Conservation (phyloP, 2,113 vertebrate genomes). For the Columbina picui region DNA sequence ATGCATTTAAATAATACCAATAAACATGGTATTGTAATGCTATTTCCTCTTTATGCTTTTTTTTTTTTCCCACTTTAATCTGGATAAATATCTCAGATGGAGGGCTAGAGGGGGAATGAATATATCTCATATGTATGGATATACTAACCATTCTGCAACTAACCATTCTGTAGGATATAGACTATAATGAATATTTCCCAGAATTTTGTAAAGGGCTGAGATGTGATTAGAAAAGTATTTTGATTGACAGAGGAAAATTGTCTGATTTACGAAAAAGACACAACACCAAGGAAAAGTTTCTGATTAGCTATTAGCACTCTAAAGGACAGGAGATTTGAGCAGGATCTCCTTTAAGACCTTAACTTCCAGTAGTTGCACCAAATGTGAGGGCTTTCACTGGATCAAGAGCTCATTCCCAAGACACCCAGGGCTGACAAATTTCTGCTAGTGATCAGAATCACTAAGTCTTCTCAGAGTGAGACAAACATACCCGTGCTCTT, state of each 20-base stretch:
- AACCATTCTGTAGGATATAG: neutral
- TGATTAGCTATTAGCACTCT: neutral
- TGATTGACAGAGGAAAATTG: neutral
- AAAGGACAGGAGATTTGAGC: neutral
- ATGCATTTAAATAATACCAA: neutral
- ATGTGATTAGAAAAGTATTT: neutral
- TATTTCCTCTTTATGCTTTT: neutral
- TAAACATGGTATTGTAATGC: neutral
- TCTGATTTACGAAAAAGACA: neutral
- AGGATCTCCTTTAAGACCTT: neutral
- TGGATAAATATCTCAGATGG: neutral
- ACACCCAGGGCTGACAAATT: neutral
- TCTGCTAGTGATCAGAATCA: neutral
- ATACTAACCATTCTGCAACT: neutral
- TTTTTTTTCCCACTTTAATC: neutral
- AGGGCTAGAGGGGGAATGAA: neutral
- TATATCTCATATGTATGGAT: neutral
- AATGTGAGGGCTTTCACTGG: neutral
- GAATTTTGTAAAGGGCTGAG: neutral
- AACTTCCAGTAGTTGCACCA: neutral
- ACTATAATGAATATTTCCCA: neutral
- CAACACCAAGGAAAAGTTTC: neutral
- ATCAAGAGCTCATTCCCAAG: neutral
- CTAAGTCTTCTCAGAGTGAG: neutral
- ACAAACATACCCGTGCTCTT: neutral